Evolutionary conservation across 2,888 invertebrate genomes (phyloP).

Genomic region (Caenorhabditis wallacei): DNA sequence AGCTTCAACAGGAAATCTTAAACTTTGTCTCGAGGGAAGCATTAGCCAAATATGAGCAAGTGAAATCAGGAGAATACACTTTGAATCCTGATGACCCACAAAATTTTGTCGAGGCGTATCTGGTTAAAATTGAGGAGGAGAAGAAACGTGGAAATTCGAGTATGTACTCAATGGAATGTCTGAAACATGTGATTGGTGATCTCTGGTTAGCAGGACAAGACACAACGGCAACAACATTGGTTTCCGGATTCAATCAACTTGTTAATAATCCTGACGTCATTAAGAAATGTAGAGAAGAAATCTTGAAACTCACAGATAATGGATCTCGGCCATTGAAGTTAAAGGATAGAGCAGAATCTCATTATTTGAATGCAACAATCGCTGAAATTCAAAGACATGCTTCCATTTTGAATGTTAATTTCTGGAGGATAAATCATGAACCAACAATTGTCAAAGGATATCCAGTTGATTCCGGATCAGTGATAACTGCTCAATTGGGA

Average conservation of each 20-base stretch:
- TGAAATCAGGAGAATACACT: constrained; percentile 10
- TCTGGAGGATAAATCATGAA: constrained; percentile 40
- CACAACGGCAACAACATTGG: constrained; percentile 64
- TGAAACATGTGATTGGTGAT: constrained; percentile 57
- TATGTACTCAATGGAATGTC: constrained; percentile 25
- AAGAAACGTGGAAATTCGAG: constrained; percentile 13
- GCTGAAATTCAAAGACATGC: constrained; percentile 63
- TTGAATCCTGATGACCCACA: constrained; percentile 49
- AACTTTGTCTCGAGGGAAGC: constrained; percentile 10
- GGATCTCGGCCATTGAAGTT: constrained; percentile 27
- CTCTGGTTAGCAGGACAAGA: constrained; percentile 72
- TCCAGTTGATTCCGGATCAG: constrained; percentile 37
- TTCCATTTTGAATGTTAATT: constrained; percentile 60
- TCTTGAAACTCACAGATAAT: constrained; percentile 43
- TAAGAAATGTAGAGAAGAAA: constrained; percentile 45
- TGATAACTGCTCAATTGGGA: constrained; percentile 59
- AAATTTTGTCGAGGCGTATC: constrained; percentile 65
- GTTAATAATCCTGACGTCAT: constrained; percentile 56
- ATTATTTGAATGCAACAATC: constrained; percentile 42
- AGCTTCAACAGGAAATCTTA: background rate
- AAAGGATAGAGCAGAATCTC: constrained; percentile 43
- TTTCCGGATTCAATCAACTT: constrained; percentile 54
- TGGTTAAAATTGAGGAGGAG: constrained; percentile 58
- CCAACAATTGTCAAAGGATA: constrained; percentile 43
- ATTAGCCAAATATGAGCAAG: background rate